These are phyloP conservation scores for Maniola hyperantus DNA, from an alignment of 2,888 invertebrate species.

Conservation along the genomic window DNA sequence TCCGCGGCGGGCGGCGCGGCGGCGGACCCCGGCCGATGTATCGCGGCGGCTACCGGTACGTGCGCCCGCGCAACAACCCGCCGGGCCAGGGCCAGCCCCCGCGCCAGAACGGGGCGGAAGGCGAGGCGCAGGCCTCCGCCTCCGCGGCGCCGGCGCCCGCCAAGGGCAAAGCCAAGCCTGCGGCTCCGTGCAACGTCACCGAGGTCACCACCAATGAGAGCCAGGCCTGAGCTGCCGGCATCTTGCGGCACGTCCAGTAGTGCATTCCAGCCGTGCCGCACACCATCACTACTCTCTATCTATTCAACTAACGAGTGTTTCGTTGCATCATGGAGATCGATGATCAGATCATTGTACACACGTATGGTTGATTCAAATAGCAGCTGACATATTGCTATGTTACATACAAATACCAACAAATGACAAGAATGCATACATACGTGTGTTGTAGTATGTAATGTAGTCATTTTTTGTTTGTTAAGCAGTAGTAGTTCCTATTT, in stretches of 20 bases:
- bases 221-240: slow-evolving; percentile 67
- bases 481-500: no score
- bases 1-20: slow-evolving; percentile 85
- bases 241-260: slow-evolving; percentile 64
- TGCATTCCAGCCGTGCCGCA: slow-evolving; percentile 66
- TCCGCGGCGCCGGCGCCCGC: slow-evolving; percentile 58
- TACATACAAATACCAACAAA: no score
- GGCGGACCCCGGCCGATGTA: slow-evolving; percentile 71
- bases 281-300: slow-evolving; percentile 39
- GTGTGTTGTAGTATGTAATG: no score
- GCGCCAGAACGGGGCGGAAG: slow-evolving; percentile 64
- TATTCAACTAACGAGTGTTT: slow-evolving; percentile 66
- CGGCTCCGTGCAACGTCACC: slow-evolving; percentile 60
- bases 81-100: slow-evolving; percentile 50
- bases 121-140: slow-evolving; percentile 55
- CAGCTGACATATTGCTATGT: no score
- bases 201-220: slow-evolving; percentile 79
- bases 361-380: neutral
- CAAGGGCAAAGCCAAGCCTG: slow-evolving; percentile 65
- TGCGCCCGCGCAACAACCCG: slow-evolving; percentile 67
- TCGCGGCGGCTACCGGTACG: slow-evolving; percentile 70
- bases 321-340: slow-evolving; percentile 48
- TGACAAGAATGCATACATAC: no score
- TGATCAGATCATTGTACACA: slow-evolving; percentile 39
- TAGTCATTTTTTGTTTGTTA: no score